These are phyloP conservation scores for Schizopygopsis malacanthus DNA, from an alignment of 2,797 vertebrate genomes.

Conservation along the genomic window DNA sequence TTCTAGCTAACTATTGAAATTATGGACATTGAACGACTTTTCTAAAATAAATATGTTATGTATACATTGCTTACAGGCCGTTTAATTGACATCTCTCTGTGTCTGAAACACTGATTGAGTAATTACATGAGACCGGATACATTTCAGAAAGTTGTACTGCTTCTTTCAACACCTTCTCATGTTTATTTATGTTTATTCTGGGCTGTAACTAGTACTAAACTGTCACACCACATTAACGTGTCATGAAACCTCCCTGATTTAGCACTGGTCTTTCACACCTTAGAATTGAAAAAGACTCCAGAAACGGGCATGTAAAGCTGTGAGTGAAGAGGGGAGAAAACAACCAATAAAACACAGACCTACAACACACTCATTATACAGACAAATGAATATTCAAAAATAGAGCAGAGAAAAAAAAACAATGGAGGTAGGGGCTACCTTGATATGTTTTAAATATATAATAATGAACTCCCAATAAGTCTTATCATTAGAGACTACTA, in stretches of 20 bases:
- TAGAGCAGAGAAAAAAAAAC: too few species aligned
- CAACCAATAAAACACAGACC: slow-evolving; percentile 7
- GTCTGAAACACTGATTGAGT: not conserved
- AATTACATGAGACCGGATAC: not conserved
- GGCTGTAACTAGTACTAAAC: not conserved
- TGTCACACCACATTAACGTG: not conserved
- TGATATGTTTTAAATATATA: not conserved
- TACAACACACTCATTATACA: not conserved
- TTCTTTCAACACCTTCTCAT: not conserved
- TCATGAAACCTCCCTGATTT: not conserved
- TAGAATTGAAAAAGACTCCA: slow-evolving; percentile 2
- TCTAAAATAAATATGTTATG: not conserved
- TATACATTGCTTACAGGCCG: not conserved
- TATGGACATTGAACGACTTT: not conserved
- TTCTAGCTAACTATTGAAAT: not conserved
- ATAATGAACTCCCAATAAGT: not conserved
- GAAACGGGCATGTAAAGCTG: slow-evolving; percentile 4
- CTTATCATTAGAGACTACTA: not conserved
- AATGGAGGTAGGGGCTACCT: not conserved
- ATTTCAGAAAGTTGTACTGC: not conserved
- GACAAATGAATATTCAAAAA: not conserved
- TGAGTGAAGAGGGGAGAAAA: slow-evolving; percentile 7
- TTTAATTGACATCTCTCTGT: not conserved
- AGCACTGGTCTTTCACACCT: slow-evolving; percentile 9
- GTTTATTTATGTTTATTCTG: not conserved